These are phyloP conservation scores for Anoplophora glabripennis DNA, from an alignment of 1,140 invertebrate species.

Conservation along the genomic window DNA sequence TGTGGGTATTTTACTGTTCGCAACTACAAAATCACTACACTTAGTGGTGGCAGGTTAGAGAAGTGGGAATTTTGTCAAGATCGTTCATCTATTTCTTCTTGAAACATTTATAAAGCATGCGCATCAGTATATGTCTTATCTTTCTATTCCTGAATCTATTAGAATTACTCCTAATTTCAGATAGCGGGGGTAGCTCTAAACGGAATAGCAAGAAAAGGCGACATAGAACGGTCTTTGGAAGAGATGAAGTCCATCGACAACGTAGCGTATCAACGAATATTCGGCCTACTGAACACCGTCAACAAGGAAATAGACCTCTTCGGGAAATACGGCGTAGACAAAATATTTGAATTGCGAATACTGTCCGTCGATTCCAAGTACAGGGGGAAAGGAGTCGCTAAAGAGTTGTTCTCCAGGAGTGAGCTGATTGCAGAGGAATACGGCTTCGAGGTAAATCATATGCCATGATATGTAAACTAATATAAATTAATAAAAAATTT, in stretches of 20 bases:
- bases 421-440: slow-evolving; percentile 62
- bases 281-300: slow-evolving; percentile 61
- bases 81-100: no score
- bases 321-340: slow-evolving; percentile 61
- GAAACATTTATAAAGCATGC: no score
- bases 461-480: not conserved
- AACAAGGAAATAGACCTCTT: slow-evolving; percentile 64
- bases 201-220: slow-evolving; percentile 58
- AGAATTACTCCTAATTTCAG: no score
- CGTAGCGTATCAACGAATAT: slow-evolving; percentile 64
- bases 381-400: slow-evolving; percentile 68
- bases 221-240: slow-evolving; percentile 57
- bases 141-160: no score
- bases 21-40: no score
- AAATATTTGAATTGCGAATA: slow-evolving; percentile 77
- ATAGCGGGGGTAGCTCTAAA: slow-evolving; percentile 67
- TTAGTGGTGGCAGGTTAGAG: no score
- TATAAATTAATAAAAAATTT: not conserved
- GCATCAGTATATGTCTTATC: no score
- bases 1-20: no score
- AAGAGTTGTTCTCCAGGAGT: slow-evolving; percentile 64
- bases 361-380: slow-evolving; percentile 69
- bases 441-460: slow-evolving; percentile 62
- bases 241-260: slow-evolving; percentile 58
- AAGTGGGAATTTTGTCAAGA: no score